phyloP scores from a whole-genome alignment of 2,113 vertebrate genomes.

The Scatophagus argus region DNA sequence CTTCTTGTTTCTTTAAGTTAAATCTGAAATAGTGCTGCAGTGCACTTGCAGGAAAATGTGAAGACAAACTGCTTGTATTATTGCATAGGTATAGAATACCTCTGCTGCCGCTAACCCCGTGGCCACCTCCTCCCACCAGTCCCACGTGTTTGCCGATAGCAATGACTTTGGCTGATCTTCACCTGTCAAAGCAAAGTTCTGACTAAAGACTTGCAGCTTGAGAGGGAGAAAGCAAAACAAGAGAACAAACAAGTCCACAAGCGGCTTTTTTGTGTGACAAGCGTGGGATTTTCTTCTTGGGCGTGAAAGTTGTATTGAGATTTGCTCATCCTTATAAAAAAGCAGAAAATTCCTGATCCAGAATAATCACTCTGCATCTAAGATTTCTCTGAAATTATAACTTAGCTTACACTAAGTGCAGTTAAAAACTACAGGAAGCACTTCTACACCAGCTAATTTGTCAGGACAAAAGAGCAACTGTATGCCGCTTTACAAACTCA shows the following conservation, averaged over 20 bases:
- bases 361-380: background rate
- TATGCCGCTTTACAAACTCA: constrained; percentile 1
- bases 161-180: constrained; percentile 82
- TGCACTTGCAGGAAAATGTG: constrained; percentile 71
- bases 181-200: constrained; percentile 86
- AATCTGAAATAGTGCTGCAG: constrained; percentile 32
- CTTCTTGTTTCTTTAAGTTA: constrained; percentile 24
- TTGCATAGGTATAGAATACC: constrained; percentile 84
- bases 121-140: constrained; percentile 68
- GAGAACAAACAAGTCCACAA: constrained; percentile 64
- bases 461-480: background rate
- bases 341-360: background rate
- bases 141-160: constrained; percentile 80
- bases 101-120: constrained; percentile 76
- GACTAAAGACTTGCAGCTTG: constrained; percentile 82
- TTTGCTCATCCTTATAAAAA: background rate
- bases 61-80: constrained; percentile 80
- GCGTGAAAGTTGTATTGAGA: background rate
- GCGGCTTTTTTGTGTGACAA: constrained; percentile 6
- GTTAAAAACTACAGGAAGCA: background rate
- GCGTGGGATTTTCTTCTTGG: background rate
- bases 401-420: background rate
- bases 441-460: background rate
- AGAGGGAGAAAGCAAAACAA: constrained; percentile 77
- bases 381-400: background rate